Base-by-base conservation (phyloP, 2,113 vertebrate species). In the Tautogolabrus adspersus region DNA sequence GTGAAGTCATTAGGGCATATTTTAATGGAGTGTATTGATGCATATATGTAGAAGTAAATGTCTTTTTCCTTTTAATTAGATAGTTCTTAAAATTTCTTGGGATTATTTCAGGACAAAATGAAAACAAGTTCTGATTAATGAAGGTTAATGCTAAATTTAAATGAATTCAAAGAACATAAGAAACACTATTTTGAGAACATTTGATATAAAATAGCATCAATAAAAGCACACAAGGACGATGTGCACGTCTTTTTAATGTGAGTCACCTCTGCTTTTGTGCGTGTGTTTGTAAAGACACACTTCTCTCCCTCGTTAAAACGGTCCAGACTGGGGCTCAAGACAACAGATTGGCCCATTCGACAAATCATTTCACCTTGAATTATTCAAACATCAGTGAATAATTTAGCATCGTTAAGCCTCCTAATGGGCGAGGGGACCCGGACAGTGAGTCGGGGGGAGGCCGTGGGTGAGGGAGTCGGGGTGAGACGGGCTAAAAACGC, bases 371-470 rank as follows among this genome's bases (percentile, higher is more conserved):
- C 65, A 63, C 58, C 56, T 72, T 92, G 77, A 91, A 92, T 91
- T 88, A 91, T 93, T 89, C 71, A 91, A 70, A 78, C 78, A 22
- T 10, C n/a, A 8, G 72, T 92, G 76, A 93, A 92, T 93, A 86
- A 92, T 93, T 92, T 67, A 92, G 61, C 46, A 55, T 72, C 37
- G 47, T 85, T 80, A 78, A 76, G 40, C 34, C 75, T 68, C 68
- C 47, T 91, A 88, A 87, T 84, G 87, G 75, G 66, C 64, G 73
- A 23, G 38, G 57, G 52, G 81, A 82, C 72, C 64, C 62, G 81
- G 75, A 63, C 73, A 3, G 26, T 3, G 69, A 63, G 51, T 59
- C n/a, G 13, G 51, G 42, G 66, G 81, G 58, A 66, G 63, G 72
- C 44, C n/a, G 7, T 55, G 19, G 57, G 37, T 46, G 55, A 64